Evolutionary conservation across 2,888 invertebrate species (phyloP), one percentile per base, ranked within the genome.

Genomic region (Carterocephalus palaemon): DNA sequence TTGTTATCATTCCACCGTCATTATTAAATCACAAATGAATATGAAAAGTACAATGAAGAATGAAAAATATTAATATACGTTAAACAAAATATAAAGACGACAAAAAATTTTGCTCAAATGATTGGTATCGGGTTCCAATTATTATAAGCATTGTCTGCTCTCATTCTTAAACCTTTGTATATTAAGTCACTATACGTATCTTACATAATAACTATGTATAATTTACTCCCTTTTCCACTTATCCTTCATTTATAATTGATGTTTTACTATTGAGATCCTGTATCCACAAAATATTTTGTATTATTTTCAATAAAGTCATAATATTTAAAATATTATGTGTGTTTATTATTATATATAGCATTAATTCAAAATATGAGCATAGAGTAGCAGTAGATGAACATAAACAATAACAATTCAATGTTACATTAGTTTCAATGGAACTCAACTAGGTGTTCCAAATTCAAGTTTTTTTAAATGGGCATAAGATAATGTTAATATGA

Each of bases 301-400:
- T 62, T 54, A 60, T 62, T 62, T 62, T 56, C 56, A 62, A 62
- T 61, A 62, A 62, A 62, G 54, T 60, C 52, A 57, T 54, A 57
- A 43, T 42, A 49, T 43, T 52, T 51, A 46, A 39, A 46, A 45
- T 41, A 16, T 43, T 32, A 28, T 1, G 16, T 39, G n/a, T 17
- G 2, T 8, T 40, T 22, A 39, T 5, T 5, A 26, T 37, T 28
- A 36, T 8, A 15, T 22, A 13, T 23, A 6, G 17, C 10, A 26
- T 22, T 29, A n/a, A n/a, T n/a, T 12, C 47, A 52, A 62, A 65
- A 60, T 53, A 60, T 56, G 56, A 55, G 54, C 51, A 54, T n/a
- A n/a, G n/a, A n/a, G n/a, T n/a, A n/a, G n/a, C n/a, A n/a, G n/a
- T n/a, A n/a, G n/a, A n/a, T n/a, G n/a, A n/a, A n/a, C n/a, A n/a